These are phyloP conservation scores for Hypomecis punctinalis DNA, from an alignment of 2,888 invertebrate genomes.

Conservation along the genomic window DNA sequence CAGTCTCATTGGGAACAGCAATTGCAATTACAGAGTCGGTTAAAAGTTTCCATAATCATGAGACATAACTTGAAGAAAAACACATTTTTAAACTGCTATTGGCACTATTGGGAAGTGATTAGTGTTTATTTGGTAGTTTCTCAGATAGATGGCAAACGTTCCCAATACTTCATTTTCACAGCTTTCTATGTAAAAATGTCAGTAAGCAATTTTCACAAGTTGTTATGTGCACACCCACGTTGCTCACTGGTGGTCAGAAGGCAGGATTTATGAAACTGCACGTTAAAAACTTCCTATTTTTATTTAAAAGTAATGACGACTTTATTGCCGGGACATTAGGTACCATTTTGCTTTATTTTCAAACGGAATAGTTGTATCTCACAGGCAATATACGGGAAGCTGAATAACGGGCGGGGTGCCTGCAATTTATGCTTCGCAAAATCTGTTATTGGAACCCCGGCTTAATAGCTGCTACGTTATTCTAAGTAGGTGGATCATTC, in stretches of 20 bases:
- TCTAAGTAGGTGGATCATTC: slow-evolving; percentile 48
- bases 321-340: slow-evolving; percentile 38
- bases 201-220: slow-evolving; percentile 62
- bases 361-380: slow-evolving; percentile 47
- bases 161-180: slow-evolving; percentile 57
- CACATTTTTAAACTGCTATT: no score
- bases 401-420: slow-evolving; percentile 60
- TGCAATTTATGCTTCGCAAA: slow-evolving; percentile 63
- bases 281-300: slow-evolving; percentile 53
- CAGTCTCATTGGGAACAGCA: no score
- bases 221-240: slow-evolving; percentile 59
- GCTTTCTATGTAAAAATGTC: slow-evolving; percentile 58
- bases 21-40: no score
- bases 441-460: slow-evolving; percentile 61
- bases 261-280: slow-evolving; percentile 62
- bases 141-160: slow-evolving; percentile 15
- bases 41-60: no score
- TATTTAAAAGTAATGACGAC: slow-evolving; percentile 29
- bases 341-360: slow-evolving; percentile 42
- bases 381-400: slow-evolving; percentile 55
- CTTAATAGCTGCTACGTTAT: slow-evolving; percentile 54
- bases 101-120: no score
- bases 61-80: no score
- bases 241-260: slow-evolving; percentile 53
- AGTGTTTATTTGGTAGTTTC: not conserved